A percentile compares a stretch with the other conserved stretches of the same genome.
These are phyloP conservation scores for Protosalanx chinensis DNA, from an alignment of 2,797 vertebrate species.

Conservation along the genomic window DNA sequence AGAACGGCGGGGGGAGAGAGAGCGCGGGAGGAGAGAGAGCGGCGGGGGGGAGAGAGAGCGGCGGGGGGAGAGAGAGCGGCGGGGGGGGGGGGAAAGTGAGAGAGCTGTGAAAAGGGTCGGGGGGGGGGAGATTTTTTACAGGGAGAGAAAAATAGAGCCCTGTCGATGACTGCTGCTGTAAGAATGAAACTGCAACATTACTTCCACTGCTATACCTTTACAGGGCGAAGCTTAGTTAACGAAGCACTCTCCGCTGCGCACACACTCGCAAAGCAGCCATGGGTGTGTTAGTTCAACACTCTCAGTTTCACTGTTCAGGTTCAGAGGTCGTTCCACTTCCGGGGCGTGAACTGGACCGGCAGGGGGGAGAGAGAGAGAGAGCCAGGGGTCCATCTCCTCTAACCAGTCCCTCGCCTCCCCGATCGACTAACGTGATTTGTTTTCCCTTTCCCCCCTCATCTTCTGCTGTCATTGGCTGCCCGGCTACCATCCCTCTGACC, in stretches of 20 bases:
- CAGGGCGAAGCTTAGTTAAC: not conserved
- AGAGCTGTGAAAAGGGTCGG: not conserved
- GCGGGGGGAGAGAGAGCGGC: not conserved
- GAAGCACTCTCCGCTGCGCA: not conserved
- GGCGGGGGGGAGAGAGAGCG: too few species aligned
- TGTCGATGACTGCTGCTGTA: too few species aligned
- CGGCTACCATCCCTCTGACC: conserved; percentile 83
- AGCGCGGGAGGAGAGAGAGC: not conserved
- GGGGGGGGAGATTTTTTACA: conserved; percentile 15
- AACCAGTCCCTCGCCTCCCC: conserved; percentile 22
- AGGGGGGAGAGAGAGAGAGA: conserved; percentile 43
- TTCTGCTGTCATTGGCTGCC: conserved; percentile 82
- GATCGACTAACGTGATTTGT: not conserved
- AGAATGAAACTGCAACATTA: too few species aligned
- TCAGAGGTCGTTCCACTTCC: conserved; percentile 59
- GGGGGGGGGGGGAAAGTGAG: not conserved
- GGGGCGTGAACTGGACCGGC: conserved; percentile 45
- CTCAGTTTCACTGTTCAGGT: conserved; percentile 50
- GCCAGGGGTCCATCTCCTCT: conserved; percentile 46
- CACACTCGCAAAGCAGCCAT: conserved; percentile 24
- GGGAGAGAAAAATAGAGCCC: not conserved
- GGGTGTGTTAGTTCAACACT: conserved; percentile 28
- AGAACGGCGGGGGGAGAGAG: too few species aligned
- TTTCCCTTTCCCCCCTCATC: conserved; percentile 72
- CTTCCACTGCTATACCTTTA: too few species aligned